phyloP scores from a whole-genome alignment of 2,113 vertebrate genomes.

The Colinus virginianus region DNA sequence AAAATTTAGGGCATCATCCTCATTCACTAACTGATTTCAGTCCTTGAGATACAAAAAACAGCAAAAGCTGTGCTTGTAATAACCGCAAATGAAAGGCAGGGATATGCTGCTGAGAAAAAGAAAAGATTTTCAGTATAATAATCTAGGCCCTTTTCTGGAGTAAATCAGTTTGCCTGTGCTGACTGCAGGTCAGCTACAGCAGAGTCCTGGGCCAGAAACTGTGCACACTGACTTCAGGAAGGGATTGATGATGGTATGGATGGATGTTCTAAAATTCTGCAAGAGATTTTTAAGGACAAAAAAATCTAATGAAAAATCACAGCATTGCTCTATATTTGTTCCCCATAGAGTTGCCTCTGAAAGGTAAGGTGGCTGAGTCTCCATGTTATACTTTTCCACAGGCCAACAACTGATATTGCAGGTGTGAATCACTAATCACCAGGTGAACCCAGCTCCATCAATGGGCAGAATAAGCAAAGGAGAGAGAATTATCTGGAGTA shows the following conservation, averaged over 20 bases:
- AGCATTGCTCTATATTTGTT: background rate
- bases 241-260: background rate
- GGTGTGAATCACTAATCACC: background rate
- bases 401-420: background rate
- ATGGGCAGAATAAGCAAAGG: slow-evolving; percentile 25
- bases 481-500: slow-evolving; percentile 26
- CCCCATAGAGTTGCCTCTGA: background rate
- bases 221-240: background rate
- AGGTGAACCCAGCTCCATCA: background rate
- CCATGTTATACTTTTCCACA: background rate
- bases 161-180: background rate
- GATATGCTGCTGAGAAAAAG: background rate
- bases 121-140: background rate
- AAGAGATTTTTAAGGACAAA: background rate
- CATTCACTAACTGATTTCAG: background rate
- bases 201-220: background rate
- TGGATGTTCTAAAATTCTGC: background rate
- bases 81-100: background rate
- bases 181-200: background rate
- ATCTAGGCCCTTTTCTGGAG: background rate
- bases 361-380: background rate
- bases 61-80: background rate
- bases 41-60: background rate
- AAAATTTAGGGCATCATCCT: background rate
- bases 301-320: background rate